Conservation (phyloP, 2,113 vertebrate genomes). For the Dendrocopos noguchii region DNA sequence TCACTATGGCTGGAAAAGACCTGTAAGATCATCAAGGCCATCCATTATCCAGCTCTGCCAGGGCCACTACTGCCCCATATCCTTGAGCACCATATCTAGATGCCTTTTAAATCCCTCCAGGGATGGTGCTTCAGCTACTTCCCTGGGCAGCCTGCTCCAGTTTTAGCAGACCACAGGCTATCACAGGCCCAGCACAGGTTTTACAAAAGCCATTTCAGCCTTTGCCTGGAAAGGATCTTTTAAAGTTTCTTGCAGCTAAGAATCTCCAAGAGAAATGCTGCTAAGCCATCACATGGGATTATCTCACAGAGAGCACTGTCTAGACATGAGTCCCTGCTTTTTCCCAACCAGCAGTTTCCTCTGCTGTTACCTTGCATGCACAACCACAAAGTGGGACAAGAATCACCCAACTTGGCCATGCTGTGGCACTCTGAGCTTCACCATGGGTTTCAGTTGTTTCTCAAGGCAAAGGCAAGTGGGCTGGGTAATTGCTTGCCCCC, state of each 20-base stretch:
- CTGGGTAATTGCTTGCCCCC: neutral
- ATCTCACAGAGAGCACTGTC: fast-evolving
- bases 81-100: too few relatives aligned
- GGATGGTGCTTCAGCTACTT: too few relatives aligned
- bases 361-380: neutral
- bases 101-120: too few relatives aligned
- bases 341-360: neutral
- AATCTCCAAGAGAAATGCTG: neutral
- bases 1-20: too few relatives aligned
- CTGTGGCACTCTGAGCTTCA: neutral
- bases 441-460: neutral
- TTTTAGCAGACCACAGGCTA: neutral
- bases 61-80: too few relatives aligned
- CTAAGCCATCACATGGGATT: neutral
- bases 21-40: too few relatives aligned
- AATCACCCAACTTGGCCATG: neutral
- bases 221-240: neutral
- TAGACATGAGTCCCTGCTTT: neutral
- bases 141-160: too few relatives aligned
- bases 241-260: neutral
- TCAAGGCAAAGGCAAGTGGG: neutral
- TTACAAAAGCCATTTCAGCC: neutral
- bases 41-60: too few relatives aligned
- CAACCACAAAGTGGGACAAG: neutral
- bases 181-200: neutral